Evolutionary conservation across 2,113 vertebrate species (phyloP).

Genomic region (Scalopus aquaticus): DNA sequence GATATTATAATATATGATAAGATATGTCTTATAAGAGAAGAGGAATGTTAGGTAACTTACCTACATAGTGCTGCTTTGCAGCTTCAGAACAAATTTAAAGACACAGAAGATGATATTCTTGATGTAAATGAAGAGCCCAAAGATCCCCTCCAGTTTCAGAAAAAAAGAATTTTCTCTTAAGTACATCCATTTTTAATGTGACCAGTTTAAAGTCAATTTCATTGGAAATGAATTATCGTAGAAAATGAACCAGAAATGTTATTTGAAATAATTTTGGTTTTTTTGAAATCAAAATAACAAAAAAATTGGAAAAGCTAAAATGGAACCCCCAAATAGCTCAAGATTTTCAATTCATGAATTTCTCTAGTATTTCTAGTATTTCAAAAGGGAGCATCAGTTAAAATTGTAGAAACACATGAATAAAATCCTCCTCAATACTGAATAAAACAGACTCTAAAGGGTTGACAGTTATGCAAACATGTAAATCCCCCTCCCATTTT

Average conservation of each 20-base stretch:
- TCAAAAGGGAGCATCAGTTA: neutral
- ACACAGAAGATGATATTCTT: neutral
- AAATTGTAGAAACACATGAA: neutral
- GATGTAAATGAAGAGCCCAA: neutral
- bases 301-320: neutral
- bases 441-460: neutral
- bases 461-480: neutral
- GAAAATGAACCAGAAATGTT: neutral
- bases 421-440: neutral
- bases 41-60: neutral
- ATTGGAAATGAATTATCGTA: neutral
- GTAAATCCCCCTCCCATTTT: neutral
- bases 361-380: neutral
- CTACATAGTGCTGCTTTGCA: neutral
- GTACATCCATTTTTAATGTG: neutral
- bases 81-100: neutral
- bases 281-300: conserved; percentile 24
- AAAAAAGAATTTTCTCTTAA: conserved; percentile 3
- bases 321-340: neutral
- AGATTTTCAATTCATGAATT: neutral
- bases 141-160: neutral
- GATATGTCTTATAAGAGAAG: neutral
- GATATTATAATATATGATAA: neutral
- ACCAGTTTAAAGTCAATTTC: neutral
- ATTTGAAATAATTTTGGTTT: neutral